These are phyloP conservation scores for Aphyosemion australe DNA, from an alignment of 2,113 vertebrate species.

Conservation along the genomic window DNA sequence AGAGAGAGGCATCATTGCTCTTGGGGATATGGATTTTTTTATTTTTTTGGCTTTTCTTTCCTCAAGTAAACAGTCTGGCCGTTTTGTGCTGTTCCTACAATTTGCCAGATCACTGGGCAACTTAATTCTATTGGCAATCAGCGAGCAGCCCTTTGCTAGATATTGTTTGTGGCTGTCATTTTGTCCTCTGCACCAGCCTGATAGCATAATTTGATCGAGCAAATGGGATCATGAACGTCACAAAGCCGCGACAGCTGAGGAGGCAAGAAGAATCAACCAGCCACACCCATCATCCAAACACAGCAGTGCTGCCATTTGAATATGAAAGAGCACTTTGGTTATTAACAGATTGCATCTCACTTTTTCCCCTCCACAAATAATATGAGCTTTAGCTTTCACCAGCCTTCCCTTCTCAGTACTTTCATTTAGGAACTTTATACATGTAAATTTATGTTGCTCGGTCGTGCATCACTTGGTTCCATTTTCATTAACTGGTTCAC, in stretches of 20 bases:
- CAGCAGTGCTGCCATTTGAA: slow-evolving; percentile 65
- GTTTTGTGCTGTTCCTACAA: slow-evolving; percentile 58
- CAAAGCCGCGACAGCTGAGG: slow-evolving; percentile 68
- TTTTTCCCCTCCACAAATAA: slow-evolving; percentile 45
- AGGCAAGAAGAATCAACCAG: slow-evolving; percentile 60
- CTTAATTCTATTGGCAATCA: slow-evolving; percentile 39
- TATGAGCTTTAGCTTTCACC: slow-evolving; percentile 46
- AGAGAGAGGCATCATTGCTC: slow-evolving; percentile 70
- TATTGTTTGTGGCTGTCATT: slow-evolving; percentile 40
- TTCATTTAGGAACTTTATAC: slow-evolving; percentile 49
- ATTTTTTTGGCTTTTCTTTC: slow-evolving; percentile 34
- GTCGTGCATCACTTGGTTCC: slow-evolving; percentile 23
- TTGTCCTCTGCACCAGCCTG: slow-evolving; percentile 39
- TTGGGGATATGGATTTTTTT: slow-evolving; percentile 50
- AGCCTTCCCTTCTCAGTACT: slow-evolving; percentile 31
- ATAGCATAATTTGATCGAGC: slow-evolving; percentile 52
- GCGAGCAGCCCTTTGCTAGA: slow-evolving; percentile 19
- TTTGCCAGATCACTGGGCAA: slow-evolving; percentile 31
- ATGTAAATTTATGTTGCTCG: slow-evolving; percentile 50
- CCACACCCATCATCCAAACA: slow-evolving; percentile 66
- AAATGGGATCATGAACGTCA: slow-evolving; percentile 60
- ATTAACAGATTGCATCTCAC: slow-evolving; percentile 70
- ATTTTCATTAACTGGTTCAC: slow-evolving; percentile 60
- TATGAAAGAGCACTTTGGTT: slow-evolving; percentile 68
- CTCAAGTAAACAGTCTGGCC: slow-evolving; percentile 64